Conservation (phyloP, 2,113 vertebrate genomes). For the Callorhinus ursinus region DNA sequence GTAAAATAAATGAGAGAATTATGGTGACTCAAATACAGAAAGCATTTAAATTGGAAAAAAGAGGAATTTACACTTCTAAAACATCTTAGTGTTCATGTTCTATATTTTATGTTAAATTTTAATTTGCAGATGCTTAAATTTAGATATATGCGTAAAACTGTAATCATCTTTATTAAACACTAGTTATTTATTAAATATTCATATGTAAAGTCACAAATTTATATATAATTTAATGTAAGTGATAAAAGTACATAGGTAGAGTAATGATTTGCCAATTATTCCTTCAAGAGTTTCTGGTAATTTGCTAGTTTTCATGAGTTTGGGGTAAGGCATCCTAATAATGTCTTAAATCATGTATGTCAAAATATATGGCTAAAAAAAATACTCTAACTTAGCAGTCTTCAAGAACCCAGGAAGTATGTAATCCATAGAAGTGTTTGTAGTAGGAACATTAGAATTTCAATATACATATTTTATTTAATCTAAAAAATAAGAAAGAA, state of each 20-base stretch:
- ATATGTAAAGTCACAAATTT: neutral
- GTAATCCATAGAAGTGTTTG: neutral
- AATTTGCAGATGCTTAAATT: neutral
- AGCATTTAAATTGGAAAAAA: conserved; percentile 17
- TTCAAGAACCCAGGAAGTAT: neutral
- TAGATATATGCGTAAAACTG: neutral
- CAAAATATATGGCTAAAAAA: neutral
- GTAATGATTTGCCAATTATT: neutral
- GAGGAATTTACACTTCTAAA: conserved; percentile 15
- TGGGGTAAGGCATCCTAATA: neutral
- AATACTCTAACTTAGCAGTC: neutral
- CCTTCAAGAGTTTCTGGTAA: neutral
- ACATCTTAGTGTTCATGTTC: neutral
- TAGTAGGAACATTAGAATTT: neutral
- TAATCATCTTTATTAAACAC: neutral
- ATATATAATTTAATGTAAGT: neutral
- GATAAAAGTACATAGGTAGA: neutral
- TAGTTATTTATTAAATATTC: neutral
- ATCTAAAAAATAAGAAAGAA: neutral
- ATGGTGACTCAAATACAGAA: neutral
- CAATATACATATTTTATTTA: neutral
- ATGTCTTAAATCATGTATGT: neutral
- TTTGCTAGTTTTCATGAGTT: neutral
- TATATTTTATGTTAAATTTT: conserved; percentile 32
- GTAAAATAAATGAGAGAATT: conserved; percentile 58